Conservation (phyloP, 2,797 vertebrate genomes). For the Epinephelus awoara region DNA sequence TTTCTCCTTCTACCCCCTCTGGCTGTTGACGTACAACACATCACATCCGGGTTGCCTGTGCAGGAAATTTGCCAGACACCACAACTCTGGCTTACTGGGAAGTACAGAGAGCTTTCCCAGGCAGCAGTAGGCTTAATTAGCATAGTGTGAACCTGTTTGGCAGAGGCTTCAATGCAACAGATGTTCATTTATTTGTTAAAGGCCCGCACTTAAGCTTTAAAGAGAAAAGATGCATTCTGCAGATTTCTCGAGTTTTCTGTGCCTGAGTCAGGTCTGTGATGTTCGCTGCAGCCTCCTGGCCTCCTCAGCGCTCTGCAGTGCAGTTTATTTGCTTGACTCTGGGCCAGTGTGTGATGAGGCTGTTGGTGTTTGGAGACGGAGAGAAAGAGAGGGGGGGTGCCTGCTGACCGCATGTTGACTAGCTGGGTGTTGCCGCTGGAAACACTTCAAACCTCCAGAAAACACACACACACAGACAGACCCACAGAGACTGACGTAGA, state of each 20-base stretch:
- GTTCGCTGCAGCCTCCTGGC: constrained; percentile 42
- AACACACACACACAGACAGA: constrained; percentile 44
- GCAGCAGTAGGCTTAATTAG: too few relatives aligned
- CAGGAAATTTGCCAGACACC: too few relatives aligned
- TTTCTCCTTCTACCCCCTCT: too few relatives aligned
- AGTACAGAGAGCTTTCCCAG: too few relatives aligned
- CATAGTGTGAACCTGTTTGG: too few relatives aligned
- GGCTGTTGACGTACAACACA: too few relatives aligned
- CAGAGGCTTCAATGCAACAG: too few relatives aligned
- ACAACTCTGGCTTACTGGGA: too few relatives aligned
- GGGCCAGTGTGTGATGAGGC: constrained; percentile 70
- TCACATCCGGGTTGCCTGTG: too few relatives aligned
- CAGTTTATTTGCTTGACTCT: constrained; percentile 76
- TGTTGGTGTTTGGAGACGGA: constrained; percentile 71
- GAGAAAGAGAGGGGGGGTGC: background rate
- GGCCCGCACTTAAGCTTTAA: too few relatives aligned
- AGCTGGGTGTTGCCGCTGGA: constrained; percentile 82
- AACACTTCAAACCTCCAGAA: constrained; percentile 69
- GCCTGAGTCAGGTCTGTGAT: constrained; percentile 34
- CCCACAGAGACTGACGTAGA: constrained; percentile 26
- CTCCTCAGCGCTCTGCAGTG: constrained; percentile 41
- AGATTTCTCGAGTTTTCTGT: constrained; percentile 8
- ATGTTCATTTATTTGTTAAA: too few relatives aligned
- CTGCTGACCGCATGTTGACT: constrained; percentile 75
- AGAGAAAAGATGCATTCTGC: constrained; percentile 2